These are phyloP conservation scores for Formica exsecta DNA, from an alignment of 1,140 invertebrate genomes.

Conservation along the genomic window DNA sequence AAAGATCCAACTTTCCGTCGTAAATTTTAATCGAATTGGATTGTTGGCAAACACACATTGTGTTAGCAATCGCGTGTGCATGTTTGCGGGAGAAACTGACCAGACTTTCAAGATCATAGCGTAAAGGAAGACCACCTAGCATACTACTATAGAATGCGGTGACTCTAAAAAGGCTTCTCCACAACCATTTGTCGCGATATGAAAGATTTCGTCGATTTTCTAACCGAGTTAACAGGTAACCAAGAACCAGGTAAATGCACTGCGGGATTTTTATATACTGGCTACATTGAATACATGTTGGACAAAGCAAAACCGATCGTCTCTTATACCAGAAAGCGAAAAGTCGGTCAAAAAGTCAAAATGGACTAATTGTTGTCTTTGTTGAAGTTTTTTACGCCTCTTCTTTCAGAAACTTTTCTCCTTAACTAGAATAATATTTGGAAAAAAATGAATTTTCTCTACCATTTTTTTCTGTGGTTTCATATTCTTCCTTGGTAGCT, in stretches of 20 bases:
- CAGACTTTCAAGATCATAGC: neutral
- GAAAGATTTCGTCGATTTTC: slow-evolving; percentile 66
- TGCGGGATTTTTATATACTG: slow-evolving; percentile 58
- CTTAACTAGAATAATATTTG: neutral
- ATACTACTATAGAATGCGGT: slow-evolving; percentile 76
- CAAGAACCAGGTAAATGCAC: slow-evolving; percentile 53
- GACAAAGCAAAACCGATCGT: slow-evolving; percentile 53
- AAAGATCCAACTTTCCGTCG: neutral
- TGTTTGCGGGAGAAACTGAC: slow-evolving; percentile 33
- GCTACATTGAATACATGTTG: neutral
- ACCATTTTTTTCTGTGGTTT: neutral
- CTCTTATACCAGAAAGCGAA: slow-evolving; percentile 28
- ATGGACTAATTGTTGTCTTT: slow-evolving; percentile 79
- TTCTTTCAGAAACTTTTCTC: neutral
- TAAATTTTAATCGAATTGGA: slow-evolving; percentile 59
- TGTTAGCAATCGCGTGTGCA: neutral
- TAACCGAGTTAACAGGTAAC: slow-evolving; percentile 63
- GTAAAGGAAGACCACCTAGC: neutral
- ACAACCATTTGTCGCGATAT: slow-evolving; percentile 76
- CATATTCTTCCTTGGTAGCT: neutral
- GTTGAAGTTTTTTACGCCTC: slow-evolving; percentile 33
- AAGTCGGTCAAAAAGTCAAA: slow-evolving; percentile 77
- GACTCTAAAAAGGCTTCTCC: slow-evolving; percentile 57
- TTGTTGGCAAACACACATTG: slow-evolving; percentile 28
- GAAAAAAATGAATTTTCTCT: slow-evolving; percentile 5